Percentiles rank a stretch among this genome's conserved stretches.
phyloP scores from a whole-genome alignment of 2,797 vertebrate species.

The Micropoecilia bifurca region DNA sequence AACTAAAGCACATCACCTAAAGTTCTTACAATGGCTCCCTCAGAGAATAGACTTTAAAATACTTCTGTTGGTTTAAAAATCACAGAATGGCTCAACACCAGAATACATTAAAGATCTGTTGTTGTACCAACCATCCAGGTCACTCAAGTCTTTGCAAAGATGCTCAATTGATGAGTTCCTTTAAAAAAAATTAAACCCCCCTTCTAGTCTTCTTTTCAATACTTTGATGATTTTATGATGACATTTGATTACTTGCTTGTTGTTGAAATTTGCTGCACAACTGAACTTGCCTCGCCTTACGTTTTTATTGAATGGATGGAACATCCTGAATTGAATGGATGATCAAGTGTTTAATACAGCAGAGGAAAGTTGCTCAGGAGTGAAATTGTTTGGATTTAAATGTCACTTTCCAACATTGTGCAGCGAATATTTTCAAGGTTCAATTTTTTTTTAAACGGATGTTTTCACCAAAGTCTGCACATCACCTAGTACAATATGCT shows the following conservation, averaged over 20 bases:
- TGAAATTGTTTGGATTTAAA: neutral
- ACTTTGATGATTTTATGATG: neutral
- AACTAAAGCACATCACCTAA: neutral
- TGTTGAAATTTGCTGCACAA: neutral
- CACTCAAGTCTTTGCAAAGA: neutral
- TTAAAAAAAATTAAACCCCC: neutral
- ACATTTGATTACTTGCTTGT: neutral
- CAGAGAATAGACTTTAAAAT: neutral
- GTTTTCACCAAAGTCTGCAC: neutral
- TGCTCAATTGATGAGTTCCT: neutral
- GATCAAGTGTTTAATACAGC: neutral
- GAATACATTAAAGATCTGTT: neutral
- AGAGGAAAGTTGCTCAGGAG: neutral
- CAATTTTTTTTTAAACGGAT: neutral
- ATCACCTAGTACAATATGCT: neutral
- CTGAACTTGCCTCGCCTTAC: neutral
- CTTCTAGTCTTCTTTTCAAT: neutral
- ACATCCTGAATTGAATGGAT: neutral
- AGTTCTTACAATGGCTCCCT: neutral
- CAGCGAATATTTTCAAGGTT: neutral
- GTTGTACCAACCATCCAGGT: neutral
- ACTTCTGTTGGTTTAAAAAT: neutral
- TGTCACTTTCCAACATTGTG: neutral
- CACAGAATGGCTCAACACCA: neutral
- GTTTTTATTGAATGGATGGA: neutral